Evolutionary conservation across 1,140 invertebrate genomes (phyloP).

Genomic region (Tribolium madens): DNA sequence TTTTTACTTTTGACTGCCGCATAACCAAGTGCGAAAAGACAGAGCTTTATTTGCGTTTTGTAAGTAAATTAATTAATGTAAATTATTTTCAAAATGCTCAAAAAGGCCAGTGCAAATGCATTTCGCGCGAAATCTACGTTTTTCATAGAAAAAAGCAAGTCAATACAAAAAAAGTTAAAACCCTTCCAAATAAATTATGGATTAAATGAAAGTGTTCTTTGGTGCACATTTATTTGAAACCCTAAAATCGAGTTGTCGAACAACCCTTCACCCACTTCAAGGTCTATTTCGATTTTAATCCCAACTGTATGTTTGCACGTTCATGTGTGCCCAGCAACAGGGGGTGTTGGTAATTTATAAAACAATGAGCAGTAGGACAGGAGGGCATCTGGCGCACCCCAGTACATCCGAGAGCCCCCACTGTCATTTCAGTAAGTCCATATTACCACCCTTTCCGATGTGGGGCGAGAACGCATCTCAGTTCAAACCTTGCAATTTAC

Average conservation of each 20-base stretch:
- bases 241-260: constrained; percentile 1
- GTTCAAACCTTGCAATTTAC: constrained; percentile 36
- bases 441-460: constrained; percentile 17
- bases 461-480: neutral
- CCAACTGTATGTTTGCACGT: constrained; percentile 21
- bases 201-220: neutral
- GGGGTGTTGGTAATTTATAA: constrained; percentile 44
- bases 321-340: constrained; percentile 43
- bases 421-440: constrained; percentile 31
- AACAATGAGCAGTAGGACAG: constrained; percentile 38
- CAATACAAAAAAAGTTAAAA: no score
- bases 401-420: constrained; percentile 1
- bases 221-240: neutral
- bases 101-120: no score
- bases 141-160: no score
- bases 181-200: neutral
- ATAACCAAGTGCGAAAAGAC: no score
- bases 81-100: no score
- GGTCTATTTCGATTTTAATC: constrained; percentile 22
- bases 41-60: no score
- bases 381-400: constrained; percentile 40
- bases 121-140: no score
- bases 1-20: no score
- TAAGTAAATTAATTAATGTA: no score
- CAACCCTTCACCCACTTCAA: constrained; percentile 12